These are phyloP conservation scores for Pentamera pediparva DNA, from an alignment of 53 echinoderm and acorn worm genomes.

Conservation along the genomic window DNA sequence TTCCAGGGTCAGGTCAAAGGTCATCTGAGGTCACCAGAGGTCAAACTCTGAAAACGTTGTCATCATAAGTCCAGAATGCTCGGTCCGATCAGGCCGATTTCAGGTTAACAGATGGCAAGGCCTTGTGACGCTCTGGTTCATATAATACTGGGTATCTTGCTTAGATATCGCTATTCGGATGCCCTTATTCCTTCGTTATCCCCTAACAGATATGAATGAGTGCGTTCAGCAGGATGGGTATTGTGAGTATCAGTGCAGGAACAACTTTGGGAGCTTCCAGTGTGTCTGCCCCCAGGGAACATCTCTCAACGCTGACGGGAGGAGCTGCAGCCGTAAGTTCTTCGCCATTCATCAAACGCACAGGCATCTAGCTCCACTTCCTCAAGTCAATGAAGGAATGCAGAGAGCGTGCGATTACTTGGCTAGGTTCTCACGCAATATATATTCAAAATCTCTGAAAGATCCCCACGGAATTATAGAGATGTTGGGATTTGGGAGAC, in stretches of 20 bases:
- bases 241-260: constrained; percentile 71
- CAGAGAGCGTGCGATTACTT: background rate
- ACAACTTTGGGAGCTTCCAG: constrained; percentile 83
- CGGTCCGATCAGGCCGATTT: too few relatives aligned
- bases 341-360: background rate
- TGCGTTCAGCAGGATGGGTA: constrained; percentile 36
- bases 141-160: background rate
- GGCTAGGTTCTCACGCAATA: background rate
- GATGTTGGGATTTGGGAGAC: too few relatives aligned
- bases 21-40: too few relatives aligned
- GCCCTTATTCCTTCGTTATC: background rate
- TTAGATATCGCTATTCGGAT: too few relatives aligned
- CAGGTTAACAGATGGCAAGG: background rate
- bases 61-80: too few relatives aligned
- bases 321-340: constrained; percentile 65
- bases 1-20: too few relatives aligned
- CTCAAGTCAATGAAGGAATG: too few relatives aligned
- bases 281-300: constrained; percentile 67
- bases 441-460: too few relatives aligned
- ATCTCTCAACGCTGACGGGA: constrained; percentile 66
- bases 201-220: constrained; percentile 67
- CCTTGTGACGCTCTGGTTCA: background rate
- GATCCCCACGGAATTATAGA: too few relatives aligned
- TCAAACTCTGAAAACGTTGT: too few relatives aligned
- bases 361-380: too few relatives aligned